A percentile compares a stretch with the other conserved stretches of the same genome.
phyloP scores from a whole-genome alignment of 2,113 vertebrate species.

The Potamarius usumacintae region DNA sequence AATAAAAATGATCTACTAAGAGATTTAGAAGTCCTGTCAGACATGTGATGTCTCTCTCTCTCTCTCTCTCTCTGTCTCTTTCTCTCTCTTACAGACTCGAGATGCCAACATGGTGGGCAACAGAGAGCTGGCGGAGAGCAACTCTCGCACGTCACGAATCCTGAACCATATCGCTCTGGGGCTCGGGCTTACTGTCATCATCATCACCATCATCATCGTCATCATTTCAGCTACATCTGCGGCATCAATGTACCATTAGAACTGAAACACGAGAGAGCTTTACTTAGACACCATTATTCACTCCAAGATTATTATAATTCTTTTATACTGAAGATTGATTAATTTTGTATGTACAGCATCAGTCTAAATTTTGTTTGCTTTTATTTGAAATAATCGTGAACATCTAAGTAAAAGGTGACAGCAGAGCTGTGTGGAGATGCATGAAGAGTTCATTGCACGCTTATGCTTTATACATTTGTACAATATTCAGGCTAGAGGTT shows the following conservation, averaged over 20 bases:
- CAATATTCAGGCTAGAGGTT: neutral
- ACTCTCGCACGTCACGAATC: conserved; percentile 4
- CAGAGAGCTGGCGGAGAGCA: conserved; percentile 1
- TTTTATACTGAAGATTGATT: neutral
- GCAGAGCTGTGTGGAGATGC: neutral
- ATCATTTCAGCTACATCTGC: too few species aligned
- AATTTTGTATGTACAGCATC: neutral
- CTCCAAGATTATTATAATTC: neutral
- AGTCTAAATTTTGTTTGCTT: neutral
- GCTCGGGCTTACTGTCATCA: neutral
- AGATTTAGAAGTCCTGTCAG: neutral
- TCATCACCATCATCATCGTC: neutral
- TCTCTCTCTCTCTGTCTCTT: too few species aligned
- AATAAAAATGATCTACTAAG: neutral
- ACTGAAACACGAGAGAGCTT: neutral
- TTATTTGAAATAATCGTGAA: neutral
- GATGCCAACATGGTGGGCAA: conserved; percentile 39
- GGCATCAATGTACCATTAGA: rapidly evolving
- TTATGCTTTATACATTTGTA: neutral
- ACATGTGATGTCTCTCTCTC: neutral
- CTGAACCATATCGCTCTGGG: conserved; percentile 34
- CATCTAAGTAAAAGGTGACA: neutral
- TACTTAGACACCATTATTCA: neutral
- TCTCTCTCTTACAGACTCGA: conserved; percentile 27
- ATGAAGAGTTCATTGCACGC: neutral